A percentile compares a stretch with the other conserved stretches of the same genome.
These are phyloP conservation scores for Oreochromis spilurus DNA, from an alignment of 2,113 vertebrate genomes.

Conservation along the genomic window DNA sequence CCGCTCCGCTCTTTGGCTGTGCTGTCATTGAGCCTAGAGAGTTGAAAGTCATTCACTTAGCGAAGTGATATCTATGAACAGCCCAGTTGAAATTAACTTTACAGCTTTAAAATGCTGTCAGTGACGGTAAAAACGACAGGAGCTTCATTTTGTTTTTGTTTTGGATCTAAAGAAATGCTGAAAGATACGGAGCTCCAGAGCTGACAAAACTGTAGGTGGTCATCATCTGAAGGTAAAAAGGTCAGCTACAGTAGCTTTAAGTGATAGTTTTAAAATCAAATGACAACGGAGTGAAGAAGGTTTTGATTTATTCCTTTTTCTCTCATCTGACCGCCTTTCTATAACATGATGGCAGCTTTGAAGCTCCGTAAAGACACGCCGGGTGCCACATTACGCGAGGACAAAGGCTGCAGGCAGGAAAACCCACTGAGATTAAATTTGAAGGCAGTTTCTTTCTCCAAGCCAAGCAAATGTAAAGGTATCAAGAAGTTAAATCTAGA, in stretches of 20 bases:
- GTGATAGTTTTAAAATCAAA: background rate
- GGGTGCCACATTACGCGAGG: background rate
- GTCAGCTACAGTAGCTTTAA: background rate
- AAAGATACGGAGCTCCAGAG: background rate
- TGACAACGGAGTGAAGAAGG: background rate
- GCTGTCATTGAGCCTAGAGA: conserved; percentile 43
- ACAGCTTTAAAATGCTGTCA: background rate
- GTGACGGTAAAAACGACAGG: background rate
- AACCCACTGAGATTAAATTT: background rate
- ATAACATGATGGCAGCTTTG: background rate
- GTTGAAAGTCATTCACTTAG: conserved; percentile 25
- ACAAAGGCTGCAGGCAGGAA: conserved; percentile 28
- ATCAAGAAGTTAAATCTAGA: background rate
- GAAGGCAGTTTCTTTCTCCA: background rate
- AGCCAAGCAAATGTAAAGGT: background rate
- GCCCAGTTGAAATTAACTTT: background rate
- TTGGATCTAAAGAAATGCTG: background rate
- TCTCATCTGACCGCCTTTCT: background rate
- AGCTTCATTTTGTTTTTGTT: background rate
- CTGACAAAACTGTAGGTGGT: background rate
- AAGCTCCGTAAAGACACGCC: background rate
- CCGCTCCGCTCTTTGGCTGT: conserved; percentile 77
- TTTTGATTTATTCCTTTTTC: background rate
- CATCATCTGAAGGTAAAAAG: background rate
- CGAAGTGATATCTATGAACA: background rate